These are phyloP conservation scores for Cyphomyrmex costatus DNA, from an alignment of 1,140 invertebrate genomes.

Conservation along the genomic window DNA sequence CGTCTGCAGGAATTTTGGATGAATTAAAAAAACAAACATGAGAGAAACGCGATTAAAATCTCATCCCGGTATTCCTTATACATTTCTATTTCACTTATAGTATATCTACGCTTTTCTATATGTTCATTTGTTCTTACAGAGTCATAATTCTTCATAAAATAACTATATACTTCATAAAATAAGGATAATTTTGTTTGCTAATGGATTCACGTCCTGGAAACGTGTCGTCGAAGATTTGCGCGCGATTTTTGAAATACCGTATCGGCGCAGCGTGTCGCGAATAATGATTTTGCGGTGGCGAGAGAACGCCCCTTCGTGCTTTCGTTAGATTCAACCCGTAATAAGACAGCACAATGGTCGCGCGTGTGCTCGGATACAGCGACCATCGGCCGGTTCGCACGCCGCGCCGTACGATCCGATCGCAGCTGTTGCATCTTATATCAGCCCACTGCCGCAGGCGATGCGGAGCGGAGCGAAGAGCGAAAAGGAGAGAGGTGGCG, in stretches of 20 bases:
- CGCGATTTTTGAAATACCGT: conserved; percentile 52
- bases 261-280: neutral
- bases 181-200: conserved; percentile 7
- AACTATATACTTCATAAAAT: neutral
- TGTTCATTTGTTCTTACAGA: too few relatives aligned
- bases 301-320: conserved; percentile 46
- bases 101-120: too few relatives aligned
- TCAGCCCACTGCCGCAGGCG: conserved; percentile 60
- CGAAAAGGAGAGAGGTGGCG: neutral
- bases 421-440: conserved; percentile 77
- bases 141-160: neutral
- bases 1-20: neutral
- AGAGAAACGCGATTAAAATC: neutral
- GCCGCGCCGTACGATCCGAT: conserved; percentile 74
- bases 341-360: conserved; percentile 74
- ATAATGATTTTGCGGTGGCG: conserved; percentile 66
- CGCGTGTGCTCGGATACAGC: conserved; percentile 65
- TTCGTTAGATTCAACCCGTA: conserved; percentile 67
- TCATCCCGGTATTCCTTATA: neutral
- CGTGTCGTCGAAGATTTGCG: neutral
- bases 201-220: neutral
- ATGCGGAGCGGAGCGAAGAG: neutral
- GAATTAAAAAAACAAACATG: neutral
- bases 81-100: neutral
- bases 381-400: conserved; percentile 71